Conservation (phyloP, 2,888 invertebrate genomes). For the Aleiodes alternator region DNA sequence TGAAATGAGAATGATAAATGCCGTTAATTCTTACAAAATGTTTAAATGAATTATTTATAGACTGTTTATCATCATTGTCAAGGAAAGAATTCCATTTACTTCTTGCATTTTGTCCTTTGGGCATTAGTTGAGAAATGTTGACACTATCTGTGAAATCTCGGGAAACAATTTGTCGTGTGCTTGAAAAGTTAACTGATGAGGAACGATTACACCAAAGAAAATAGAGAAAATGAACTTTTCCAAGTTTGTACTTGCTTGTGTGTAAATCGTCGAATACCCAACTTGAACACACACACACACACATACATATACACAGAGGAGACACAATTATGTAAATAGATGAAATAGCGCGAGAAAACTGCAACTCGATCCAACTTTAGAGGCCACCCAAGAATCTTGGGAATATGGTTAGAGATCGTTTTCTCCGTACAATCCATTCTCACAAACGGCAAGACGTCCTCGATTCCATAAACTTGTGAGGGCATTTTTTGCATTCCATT, state of each 20-base stretch:
- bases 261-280: constrained; percentile 18
- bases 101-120: too few relatives aligned
- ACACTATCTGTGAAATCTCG: too few relatives aligned
- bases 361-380: constrained; percentile 48
- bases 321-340: constrained; percentile 54
- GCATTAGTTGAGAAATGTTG: too few relatives aligned
- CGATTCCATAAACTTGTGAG: constrained; percentile 3
- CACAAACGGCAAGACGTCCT: constrained; percentile 7
- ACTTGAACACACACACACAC: neutral
- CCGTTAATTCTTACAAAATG: too few relatives aligned
- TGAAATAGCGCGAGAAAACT: constrained; percentile 43
- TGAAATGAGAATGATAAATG: too few relatives aligned
- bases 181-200: too few relatives aligned
- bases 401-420: constrained; percentile 7
- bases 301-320: neutral
- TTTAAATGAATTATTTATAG: too few relatives aligned
- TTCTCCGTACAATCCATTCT: constrained; percentile 10
- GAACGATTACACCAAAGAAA: too few relatives aligned
- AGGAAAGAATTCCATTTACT: too few relatives aligned
- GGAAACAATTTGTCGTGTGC: too few relatives aligned
- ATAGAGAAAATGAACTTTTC: neutral
- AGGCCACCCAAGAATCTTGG: constrained; percentile 37
- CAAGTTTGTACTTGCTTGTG: neutral
- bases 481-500: neutral
- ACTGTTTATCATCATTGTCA: too few relatives aligned